These are phyloP conservation scores for Catostomus latipinnis DNA, from an alignment of 2,797 vertebrate species.

Conservation along the genomic window DNA sequence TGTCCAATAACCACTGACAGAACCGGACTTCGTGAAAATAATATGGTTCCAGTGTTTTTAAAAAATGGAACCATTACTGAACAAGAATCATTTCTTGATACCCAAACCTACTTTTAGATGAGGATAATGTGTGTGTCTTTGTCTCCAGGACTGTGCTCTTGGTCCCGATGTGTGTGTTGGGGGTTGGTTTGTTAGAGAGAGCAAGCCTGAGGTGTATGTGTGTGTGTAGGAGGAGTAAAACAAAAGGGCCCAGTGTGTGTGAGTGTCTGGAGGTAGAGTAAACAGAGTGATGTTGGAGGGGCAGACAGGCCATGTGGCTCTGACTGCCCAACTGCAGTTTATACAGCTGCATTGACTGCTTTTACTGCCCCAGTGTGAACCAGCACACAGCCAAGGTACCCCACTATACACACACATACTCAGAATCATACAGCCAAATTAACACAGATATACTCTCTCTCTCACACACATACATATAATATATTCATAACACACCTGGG, in stretches of 20 bases:
- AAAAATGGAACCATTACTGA: neutral
- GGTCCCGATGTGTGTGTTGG: conserved; percentile 37
- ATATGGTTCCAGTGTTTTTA: neutral
- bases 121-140: conserved; percentile 38
- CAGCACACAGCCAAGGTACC: conserved; percentile 55
- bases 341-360: conserved; percentile 85
- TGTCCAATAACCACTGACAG: no score
- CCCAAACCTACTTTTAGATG: conserved; percentile 8
- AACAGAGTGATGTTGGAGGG: conserved; percentile 80
- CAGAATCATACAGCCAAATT: conserved; percentile 35
- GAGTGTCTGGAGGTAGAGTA: conserved; percentile 89
- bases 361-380: conserved; percentile 62
- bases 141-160: conserved; percentile 41
- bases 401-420: conserved; percentile 43
- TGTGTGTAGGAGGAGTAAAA: conserved; percentile 71
- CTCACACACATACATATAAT: conserved; percentile 26
- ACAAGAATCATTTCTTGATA: conserved; percentile 1
- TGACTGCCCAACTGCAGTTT: conserved; percentile 75
- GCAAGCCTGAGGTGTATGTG: conserved; percentile 52
- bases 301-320: conserved; percentile 55
- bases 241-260: conserved; percentile 88
- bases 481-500: conserved; percentile 16
- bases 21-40: neutral
- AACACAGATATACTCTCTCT: conserved; percentile 2
- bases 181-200: conserved; percentile 37